Base-by-base conservation (phyloP, 2,113 vertebrate species). In the Beaufortia kweichowensis region DNA sequence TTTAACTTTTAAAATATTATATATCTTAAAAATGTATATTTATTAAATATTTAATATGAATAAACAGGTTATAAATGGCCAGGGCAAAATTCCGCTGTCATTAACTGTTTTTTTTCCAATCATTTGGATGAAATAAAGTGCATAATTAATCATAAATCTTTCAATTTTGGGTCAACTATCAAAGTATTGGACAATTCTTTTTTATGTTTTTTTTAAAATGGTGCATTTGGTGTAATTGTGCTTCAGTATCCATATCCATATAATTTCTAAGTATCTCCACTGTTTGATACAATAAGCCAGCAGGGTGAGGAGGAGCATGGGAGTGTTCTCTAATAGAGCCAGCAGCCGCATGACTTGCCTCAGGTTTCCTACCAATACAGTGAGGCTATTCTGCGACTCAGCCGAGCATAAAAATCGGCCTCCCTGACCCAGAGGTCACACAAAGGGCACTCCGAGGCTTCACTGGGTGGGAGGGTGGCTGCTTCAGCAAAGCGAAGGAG, bases 331-430 rank as follows among this genome's bases (percentile, higher is more conserved):
- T 88, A 77, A 82, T 78, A 75, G 84, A 88, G 88, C 88, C 89
- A 84, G 73, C 5, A 57, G 78, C 78, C 84, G 86, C 86, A 90
- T 91, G 90, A 91, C 88, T 90, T 82, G 85, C 84, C 81, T 73
- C 79, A 87, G 87, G 86, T 84, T 88, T 84, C 87, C 85, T 85
- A 84, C 88, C 84, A 83, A 87, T 85, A 79, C 77, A 84, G 76
- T 81, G 81, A 75, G 87, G 84, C 88, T 88, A 86, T 84, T 87
- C 87, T 88, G 81, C 87, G 72, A 88, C 85, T 90, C 88, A 90
- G 88, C 81, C 86, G 84, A 86, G 87, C 91, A 88, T 91, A 87
- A 90, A 90, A 88, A 90, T 88, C 87, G 88, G 85, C 89, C 84
- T 81, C 76, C 60, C 81, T 87, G 89, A 90, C 90, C 89, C 75